phyloP scores from a whole-genome alignment of 2,797 vertebrate genomes.

The Paedocypris micromegethes region DNA sequence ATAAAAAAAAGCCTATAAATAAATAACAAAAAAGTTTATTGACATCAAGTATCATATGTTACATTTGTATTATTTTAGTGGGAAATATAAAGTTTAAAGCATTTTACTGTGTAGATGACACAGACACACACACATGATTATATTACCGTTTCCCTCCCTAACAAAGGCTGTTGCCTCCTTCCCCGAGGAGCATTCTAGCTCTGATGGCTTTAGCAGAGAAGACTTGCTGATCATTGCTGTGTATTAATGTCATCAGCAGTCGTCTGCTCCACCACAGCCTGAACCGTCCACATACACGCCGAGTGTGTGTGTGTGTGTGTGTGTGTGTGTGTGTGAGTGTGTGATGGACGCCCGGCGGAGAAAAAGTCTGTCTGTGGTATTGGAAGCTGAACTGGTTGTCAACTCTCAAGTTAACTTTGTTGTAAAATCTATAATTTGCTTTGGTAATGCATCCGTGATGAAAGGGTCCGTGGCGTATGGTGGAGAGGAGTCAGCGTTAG shows the following conservation, averaged over 20 bases:
- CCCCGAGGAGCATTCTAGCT: slow-evolving; percentile 27
- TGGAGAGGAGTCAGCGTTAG: slow-evolving; percentile 56
- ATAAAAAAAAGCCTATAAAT: too few relatives aligned
- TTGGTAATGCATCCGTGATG: slow-evolving; percentile 52
- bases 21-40: too few relatives aligned
- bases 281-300: slow-evolving; percentile 7
- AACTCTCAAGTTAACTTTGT: slow-evolving; percentile 53
- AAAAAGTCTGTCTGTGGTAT: slow-evolving; percentile 45
- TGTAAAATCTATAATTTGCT: slow-evolving; percentile 48
- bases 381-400: slow-evolving; percentile 45
- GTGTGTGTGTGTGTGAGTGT: slow-evolving; percentile 21
- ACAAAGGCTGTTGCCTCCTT: too few relatives aligned
- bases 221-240: slow-evolving; percentile 39
- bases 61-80: too few relatives aligned
- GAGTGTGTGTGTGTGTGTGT: slow-evolving; percentile 9
- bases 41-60: too few relatives aligned
- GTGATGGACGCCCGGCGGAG: slow-evolving; percentile 30
- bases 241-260: slow-evolving; percentile 42
- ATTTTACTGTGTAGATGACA: too few relatives aligned
- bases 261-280: slow-evolving; percentile 35
- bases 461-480: slow-evolving; percentile 49
- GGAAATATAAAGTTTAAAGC: too few relatives aligned
- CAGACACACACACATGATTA: too few relatives aligned
- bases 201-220: slow-evolving; percentile 54
- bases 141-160: too few relatives aligned